A percentile compares a stretch with the other conserved stretches of the same genome.
phyloP scores from a whole-genome alignment of 30 jellyfish, hydroid and myxozoan species.

The Rhopilema esculentum region DNA sequence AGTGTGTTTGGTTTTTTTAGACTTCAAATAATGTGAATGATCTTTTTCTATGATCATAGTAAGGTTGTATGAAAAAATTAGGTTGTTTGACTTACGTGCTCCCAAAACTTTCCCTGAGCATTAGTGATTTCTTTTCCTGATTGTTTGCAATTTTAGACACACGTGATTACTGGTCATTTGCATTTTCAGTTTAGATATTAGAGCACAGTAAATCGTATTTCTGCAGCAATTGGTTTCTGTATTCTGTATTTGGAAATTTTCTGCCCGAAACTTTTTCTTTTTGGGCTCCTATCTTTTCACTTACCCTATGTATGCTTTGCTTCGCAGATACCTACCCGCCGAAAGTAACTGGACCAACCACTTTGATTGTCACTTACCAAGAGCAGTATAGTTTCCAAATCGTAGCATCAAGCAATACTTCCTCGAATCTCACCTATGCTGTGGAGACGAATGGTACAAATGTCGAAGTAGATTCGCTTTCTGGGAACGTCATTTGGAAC shows the following conservation, averaged over 20 bases:
- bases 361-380: slow-evolving; percentile 23
- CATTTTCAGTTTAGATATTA: background rate
- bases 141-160: too few relatives aligned
- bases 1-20: too few relatives aligned
- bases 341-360: slow-evolving; percentile 43
- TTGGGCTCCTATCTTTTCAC: background rate
- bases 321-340: slow-evolving; percentile 60
- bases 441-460: slow-evolving; percentile 52
- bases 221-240: background rate
- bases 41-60: too few relatives aligned
- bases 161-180: too few relatives aligned
- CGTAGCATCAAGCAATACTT: slow-evolving; percentile 11
- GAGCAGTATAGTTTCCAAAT: slow-evolving; percentile 30
- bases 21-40: too few relatives aligned
- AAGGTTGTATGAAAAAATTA: too few relatives aligned
- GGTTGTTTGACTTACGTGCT: too few relatives aligned
- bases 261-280: background rate
- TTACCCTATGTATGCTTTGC: background rate
- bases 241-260: background rate
- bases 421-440: slow-evolving; percentile 9
- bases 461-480: slow-evolving; percentile 34
- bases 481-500: slow-evolving; percentile 48
- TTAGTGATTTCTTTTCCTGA: too few relatives aligned
- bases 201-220: background rate
- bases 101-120: too few relatives aligned